Conservation (phyloP, 2,888 invertebrate species). For the Bibio marci region DNA sequence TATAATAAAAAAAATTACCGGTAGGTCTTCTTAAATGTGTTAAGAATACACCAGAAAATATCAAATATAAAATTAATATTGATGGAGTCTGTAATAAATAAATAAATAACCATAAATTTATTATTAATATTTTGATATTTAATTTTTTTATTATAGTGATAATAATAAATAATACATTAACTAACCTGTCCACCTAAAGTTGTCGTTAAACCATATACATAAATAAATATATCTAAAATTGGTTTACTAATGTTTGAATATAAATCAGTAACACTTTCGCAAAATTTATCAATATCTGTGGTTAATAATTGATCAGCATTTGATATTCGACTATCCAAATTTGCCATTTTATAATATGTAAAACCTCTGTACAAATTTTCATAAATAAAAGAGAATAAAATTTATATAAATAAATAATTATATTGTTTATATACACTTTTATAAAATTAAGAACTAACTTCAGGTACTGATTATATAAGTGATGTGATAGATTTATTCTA, state of each 20-base stretch:
- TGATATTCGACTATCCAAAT: slow-evolving; percentile 84
- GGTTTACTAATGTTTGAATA: slow-evolving; percentile 97
- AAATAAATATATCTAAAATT: slow-evolving; percentile 82
- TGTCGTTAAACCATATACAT: slow-evolving; percentile 74
- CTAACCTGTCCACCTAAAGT: slow-evolving; percentile 63
- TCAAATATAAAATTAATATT: slow-evolving; percentile 71
- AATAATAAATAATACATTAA: not conserved
- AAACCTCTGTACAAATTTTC: slow-evolving; percentile 44
- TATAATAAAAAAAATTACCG: no score
- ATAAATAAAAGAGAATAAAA: slow-evolving; percentile 4
- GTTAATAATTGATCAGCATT: slow-evolving; percentile 94
- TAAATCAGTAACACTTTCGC: slow-evolving; percentile 84
- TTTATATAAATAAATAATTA: not conserved
- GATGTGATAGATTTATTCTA: slow-evolving; percentile 70
- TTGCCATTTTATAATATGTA: slow-evolving; percentile 93
- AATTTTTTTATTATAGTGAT: slow-evolving; percentile 3
- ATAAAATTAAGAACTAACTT: slow-evolving; percentile 43
- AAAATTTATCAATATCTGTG: slow-evolving; percentile 94
- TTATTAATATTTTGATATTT: not conserved
- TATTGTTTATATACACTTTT: not conserved
- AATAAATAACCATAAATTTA: slow-evolving; percentile 6
- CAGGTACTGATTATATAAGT: slow-evolving; percentile 81
- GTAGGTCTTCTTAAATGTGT: slow-evolving; percentile 80
- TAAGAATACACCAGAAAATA: slow-evolving; percentile 70
- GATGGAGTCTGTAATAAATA: slow-evolving; percentile 60